Evolutionary conservation across 2,797 vertebrate species (phyloP).

Genomic region (Parauchenoglanis punctatus): DNA sequence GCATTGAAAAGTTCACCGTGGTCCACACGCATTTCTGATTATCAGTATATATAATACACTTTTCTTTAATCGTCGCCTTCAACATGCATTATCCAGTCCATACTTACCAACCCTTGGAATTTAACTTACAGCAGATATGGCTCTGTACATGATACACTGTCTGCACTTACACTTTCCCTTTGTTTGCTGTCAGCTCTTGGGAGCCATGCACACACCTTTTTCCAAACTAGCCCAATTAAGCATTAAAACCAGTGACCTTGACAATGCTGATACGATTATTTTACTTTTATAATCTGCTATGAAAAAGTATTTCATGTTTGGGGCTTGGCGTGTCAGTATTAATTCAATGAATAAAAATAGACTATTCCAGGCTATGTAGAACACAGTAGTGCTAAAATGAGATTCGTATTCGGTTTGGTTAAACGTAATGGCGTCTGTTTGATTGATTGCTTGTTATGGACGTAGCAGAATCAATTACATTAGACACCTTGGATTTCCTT

Average conservation of each 20-base stretch:
- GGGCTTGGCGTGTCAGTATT: neutral
- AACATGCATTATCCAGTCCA: neutral
- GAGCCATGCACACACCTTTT: neutral
- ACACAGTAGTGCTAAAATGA: neutral
- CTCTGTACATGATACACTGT: neutral
- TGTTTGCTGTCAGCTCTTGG: neutral
- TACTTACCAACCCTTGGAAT: neutral
- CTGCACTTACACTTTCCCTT: neutral
- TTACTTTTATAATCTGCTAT: neutral
- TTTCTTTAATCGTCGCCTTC: neutral
- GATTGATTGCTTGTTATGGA: neutral
- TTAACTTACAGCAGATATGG: neutral
- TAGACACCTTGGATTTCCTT: neutral
- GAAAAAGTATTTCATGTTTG: neutral
- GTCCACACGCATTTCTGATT: neutral
- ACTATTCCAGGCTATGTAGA: neutral
- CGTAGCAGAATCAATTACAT: constrained; percentile 12
- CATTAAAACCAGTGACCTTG: neutral
- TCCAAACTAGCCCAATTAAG: neutral
- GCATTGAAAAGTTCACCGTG: neutral
- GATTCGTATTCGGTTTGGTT: neutral
- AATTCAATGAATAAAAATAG: neutral
- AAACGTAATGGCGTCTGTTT: neutral
- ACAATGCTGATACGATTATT: neutral
- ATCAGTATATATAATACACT: neutral